Conservation (phyloP, 2,888 invertebrate genomes). For the Galerucella calmariensis region DNA sequence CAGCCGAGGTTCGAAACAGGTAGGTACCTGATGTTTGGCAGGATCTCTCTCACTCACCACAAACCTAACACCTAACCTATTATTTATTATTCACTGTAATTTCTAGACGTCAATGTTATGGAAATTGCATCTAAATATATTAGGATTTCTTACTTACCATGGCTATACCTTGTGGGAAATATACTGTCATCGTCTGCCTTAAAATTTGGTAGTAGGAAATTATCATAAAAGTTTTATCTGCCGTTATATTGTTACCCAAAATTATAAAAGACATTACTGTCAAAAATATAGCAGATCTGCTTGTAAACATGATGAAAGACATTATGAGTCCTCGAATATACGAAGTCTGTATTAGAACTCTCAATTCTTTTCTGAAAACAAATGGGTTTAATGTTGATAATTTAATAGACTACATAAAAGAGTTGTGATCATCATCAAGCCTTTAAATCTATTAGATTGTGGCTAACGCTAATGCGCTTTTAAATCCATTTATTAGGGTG, state of each 20-base stretch:
- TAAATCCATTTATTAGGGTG: too few species aligned
- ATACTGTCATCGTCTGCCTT: constrained; percentile 70
- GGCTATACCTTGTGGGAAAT: constrained; percentile 72
- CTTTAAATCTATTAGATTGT: too few species aligned
- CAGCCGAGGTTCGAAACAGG: too few species aligned
- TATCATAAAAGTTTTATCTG: constrained; percentile 68
- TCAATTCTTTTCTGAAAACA: constrained; percentile 66
- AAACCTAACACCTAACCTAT: too few species aligned
- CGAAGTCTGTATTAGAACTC: constrained; percentile 69
- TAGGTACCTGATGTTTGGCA: too few species aligned
- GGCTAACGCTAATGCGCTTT: too few species aligned
- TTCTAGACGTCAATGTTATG: too few species aligned
- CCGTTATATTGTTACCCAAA: constrained; percentile 64
- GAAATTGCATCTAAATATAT: background rate
- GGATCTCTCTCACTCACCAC: too few species aligned
- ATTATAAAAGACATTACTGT: constrained; percentile 71
- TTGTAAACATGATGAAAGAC: constrained; percentile 79
- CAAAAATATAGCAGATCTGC: constrained; percentile 77
- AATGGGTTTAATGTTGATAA: background rate
- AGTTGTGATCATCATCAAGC: too few species aligned
- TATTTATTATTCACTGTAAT: too few species aligned
- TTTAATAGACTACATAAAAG: background rate
- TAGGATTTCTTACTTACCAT: constrained; percentile 55
- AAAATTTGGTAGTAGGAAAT: constrained; percentile 73
- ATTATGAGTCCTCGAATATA: constrained; percentile 75